Conservation (phyloP, 1,140 invertebrate species). For the Cyrtorhinus lividipennis region DNA sequence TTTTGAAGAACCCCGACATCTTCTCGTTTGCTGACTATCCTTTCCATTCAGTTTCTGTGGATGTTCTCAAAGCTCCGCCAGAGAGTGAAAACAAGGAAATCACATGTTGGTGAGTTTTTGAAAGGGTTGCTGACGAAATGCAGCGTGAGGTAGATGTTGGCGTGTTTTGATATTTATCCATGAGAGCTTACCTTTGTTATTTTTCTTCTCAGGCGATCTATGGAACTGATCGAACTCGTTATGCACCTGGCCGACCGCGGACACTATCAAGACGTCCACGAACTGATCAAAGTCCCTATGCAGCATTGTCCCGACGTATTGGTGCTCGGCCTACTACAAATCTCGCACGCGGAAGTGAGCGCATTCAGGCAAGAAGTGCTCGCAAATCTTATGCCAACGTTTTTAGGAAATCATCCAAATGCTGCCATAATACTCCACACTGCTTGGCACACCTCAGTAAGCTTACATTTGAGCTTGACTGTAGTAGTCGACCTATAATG, state of each 20-base stretch:
- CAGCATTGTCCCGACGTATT: constrained; percentile 89
- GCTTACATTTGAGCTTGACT: background rate
- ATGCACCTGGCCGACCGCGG: constrained; percentile 66
- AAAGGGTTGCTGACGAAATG: background rate
- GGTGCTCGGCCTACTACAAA: constrained; percentile 71
- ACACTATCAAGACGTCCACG: constrained; percentile 63
- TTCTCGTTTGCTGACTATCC: constrained; percentile 89
- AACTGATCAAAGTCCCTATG: constrained; percentile 82
- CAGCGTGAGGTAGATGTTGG: background rate
- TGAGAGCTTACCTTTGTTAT: background rate
- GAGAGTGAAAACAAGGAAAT: constrained; percentile 88
- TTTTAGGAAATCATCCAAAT: constrained; percentile 88
- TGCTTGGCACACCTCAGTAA: constrained; percentile 67
- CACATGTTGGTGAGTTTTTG: constrained; percentile 51
- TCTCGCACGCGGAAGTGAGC: constrained; percentile 51
- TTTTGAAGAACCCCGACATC: constrained; percentile 80
- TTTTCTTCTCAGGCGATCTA: constrained; percentile 42
- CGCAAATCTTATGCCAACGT: constrained; percentile 71
- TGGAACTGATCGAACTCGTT: constrained; percentile 79
- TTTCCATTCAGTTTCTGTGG: constrained; percentile 67
- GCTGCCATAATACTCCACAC: constrained; percentile 83
- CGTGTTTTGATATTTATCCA: background rate
- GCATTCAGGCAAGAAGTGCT: constrained; percentile 70
- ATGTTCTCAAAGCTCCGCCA: constrained; percentile 80
- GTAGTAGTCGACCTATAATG: too few relatives aligned